Evolutionary conservation across 1,140 invertebrate genomes (phyloP).

Genomic region (Bursaphelenchus mucronatus): DNA sequence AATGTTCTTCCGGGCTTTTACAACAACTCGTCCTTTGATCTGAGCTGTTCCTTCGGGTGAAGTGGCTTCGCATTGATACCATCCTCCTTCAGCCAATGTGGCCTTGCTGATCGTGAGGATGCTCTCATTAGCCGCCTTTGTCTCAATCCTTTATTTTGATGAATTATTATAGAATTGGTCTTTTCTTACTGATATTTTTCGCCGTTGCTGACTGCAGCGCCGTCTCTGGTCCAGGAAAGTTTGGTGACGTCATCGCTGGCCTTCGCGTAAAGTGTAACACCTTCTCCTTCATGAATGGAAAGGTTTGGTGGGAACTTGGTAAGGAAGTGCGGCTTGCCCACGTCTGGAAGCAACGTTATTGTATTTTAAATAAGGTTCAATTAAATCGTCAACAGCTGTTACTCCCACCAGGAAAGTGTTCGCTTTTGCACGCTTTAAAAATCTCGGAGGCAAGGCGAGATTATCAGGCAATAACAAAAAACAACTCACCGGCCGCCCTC

Average conservation of each 20-base stretch:
- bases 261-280: slow-evolving; percentile 46
- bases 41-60: slow-evolving; percentile 40
- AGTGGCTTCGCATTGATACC: slow-evolving; percentile 41
- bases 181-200: slow-evolving; percentile 7
- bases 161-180: no score
- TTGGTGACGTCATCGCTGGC: slow-evolving; percentile 33
- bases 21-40: slow-evolving; percentile 47
- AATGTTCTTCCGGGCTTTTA: slow-evolving; percentile 35
- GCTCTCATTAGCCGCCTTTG: slow-evolving; percentile 30
- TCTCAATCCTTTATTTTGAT: slow-evolving; percentile 26
- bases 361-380: no score
- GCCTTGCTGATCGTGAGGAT: slow-evolving; percentile 37
- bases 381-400: no score
- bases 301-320: slow-evolving; percentile 42
- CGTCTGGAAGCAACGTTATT: no score
- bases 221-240: slow-evolving; percentile 39
- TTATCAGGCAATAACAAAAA: no score
- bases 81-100: slow-evolving; percentile 32
- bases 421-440: no score
- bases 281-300: slow-evolving; percentile 44
- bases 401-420: no score
- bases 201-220: slow-evolving; percentile 22
- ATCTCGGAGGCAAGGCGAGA: no score
- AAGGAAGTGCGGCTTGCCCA: slow-evolving; percentile 31
- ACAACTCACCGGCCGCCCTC: no score